Percentiles rank a stretch among this genome's conserved stretches.
phyloP scores from a whole-genome alignment of 2,888 invertebrate species.

The Galeopsomyia nigrocyanea region DNA sequence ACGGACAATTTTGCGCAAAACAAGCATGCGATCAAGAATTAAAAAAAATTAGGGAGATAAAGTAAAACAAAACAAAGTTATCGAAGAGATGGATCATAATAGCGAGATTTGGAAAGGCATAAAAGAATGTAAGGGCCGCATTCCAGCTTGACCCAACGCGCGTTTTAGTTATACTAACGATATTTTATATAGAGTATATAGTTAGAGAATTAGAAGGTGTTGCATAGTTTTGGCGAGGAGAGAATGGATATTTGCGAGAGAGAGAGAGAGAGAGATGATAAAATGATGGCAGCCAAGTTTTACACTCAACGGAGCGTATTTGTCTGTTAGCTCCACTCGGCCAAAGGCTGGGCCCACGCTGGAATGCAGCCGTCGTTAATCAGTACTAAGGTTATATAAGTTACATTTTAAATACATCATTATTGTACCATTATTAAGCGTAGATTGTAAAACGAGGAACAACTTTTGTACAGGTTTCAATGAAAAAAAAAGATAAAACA shows the following conservation, averaged over 20 bases:
- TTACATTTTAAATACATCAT: conserved; percentile 68
- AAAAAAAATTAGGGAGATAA: conserved; percentile 36
- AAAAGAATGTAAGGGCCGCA: conserved; percentile 62
- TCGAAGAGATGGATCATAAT: conserved; percentile 42
- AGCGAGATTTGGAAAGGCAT: conserved; percentile 54
- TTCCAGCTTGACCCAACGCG: conserved; percentile 67
- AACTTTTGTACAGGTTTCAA: conserved; percentile 59
- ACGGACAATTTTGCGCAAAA: conserved; percentile 44
- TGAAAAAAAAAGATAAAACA: conserved; percentile 32
- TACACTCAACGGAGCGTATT: conserved; percentile 67
- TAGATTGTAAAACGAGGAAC: conserved; percentile 54
- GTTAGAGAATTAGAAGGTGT: conserved; percentile 67
- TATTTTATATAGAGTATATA: conserved; percentile 70
- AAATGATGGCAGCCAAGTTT: conserved; percentile 57
- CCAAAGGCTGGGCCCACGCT: conserved; percentile 68
- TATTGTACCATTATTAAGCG: conserved; percentile 55
- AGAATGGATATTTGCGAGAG: conserved; percentile 47
- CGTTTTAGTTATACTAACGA: conserved; percentile 69
- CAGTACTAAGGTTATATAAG: conserved; percentile 68
- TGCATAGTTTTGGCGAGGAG: conserved; percentile 56
- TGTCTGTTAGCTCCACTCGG: conserved; percentile 69
- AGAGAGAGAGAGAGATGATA: conserved; percentile 30
- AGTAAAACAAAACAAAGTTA: conserved; percentile 36
- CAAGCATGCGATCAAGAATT: conserved; percentile 42
- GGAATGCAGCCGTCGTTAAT: conserved; percentile 69